Conservation (phyloP, 2,888 invertebrate species). For the Ormyrus pomaceus region DNA sequence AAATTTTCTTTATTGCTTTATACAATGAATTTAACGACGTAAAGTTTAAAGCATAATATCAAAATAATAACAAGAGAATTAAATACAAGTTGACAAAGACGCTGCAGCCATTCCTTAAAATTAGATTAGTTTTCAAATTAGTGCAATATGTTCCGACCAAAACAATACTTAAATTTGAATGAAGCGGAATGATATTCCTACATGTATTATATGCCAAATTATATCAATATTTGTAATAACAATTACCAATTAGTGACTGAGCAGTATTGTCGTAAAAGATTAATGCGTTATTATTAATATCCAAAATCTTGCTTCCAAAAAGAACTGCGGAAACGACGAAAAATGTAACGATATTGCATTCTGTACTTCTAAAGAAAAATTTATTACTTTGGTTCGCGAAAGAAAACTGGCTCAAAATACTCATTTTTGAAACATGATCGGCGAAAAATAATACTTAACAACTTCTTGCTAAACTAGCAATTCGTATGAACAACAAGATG, state of each 20-base stretch:
- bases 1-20: too few species aligned
- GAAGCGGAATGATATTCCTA: conserved; percentile 10
- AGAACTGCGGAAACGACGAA: conserved; percentile 44
- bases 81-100: conserved; percentile 14
- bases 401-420: conserved; percentile 12
- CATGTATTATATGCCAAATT: conserved; percentile 66
- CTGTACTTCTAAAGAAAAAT: not conserved
- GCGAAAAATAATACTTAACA: not conserved
- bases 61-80: conserved; percentile 15
- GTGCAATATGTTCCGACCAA: conserved; percentile 54
- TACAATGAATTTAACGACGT: too few species aligned
- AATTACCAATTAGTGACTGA: conserved; percentile 62
- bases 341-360: not conserved
- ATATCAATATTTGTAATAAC: conserved; percentile 57
- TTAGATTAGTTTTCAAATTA: conserved; percentile 58
- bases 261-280: conserved; percentile 62
- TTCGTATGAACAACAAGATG: not conserved
- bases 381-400: conserved; percentile 2
- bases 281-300: conserved; percentile 59
- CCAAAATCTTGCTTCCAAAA: conserved; percentile 63
- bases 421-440: not conserved
- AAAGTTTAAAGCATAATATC: not conserved
- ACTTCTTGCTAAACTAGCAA: conserved; percentile 10
- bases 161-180: conserved; percentile 37
- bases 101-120: conserved; percentile 53